Evolutionary conservation across 2,888 invertebrate genomes (phyloP), one percentile per base, ranked within the genome.

Genomic region (Acheta domesticus): DNA sequence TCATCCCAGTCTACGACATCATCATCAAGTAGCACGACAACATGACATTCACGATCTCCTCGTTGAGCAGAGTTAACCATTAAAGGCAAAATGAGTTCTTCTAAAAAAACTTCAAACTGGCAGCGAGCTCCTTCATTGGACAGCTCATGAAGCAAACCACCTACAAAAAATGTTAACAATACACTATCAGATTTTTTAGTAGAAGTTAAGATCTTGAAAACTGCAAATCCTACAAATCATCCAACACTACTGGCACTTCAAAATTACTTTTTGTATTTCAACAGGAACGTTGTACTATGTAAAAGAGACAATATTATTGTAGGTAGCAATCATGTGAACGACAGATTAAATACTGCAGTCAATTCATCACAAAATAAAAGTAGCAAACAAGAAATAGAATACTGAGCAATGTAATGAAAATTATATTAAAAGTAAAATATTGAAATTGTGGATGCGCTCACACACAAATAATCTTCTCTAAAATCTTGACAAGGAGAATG

Each of bases 111-210:
- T 87, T 97, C 97, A 87, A 99, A 99, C 87, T 99, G 98, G 82
- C 95, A 93, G 4, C 98, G 92, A 0, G 99, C 99, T n/a, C 99
- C 99, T 87, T 99, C 99, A 88, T 99, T 99, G 75, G 98, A 98
- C 78, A 99, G 89, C 88, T 99, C 99, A 88, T 99, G 99, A 80
- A 99, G 91, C 79, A 99, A 91, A 78, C 98, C 98, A 84, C 96
- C 93, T 93, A 84, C 4, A 5, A 36, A 36, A 77, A 86, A 86
- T 80, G 80, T 79, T 12, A 19, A 62, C 0, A 23, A 75, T 75
- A 14, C 2, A 2, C 12, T 3, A 74, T 11, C 48, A 49, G 75
- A 8, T 19, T 20, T n/a, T 73, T 77, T 77, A 21, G 36, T 23
- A 21, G 75, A 8, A 75, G 12, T 75, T 16, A n/a, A 77, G 14